A percentile compares a stretch with the other conserved stretches of the same genome.
Evolutionary conservation across 2,797 vertebrate genomes (phyloP).

Genomic region (Margarornis squamiger): DNA sequence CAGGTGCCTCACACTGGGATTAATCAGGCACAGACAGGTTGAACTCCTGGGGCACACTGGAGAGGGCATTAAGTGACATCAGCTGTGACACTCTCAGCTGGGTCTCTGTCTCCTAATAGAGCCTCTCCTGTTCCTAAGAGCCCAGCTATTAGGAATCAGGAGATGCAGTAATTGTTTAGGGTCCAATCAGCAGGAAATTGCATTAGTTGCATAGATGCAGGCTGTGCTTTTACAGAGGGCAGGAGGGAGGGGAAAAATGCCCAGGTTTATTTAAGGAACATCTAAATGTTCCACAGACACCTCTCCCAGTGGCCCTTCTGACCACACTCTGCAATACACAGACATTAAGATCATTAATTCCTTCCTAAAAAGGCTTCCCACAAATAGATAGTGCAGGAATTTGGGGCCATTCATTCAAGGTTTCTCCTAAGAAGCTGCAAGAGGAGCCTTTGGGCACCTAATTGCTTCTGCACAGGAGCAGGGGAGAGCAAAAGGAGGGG

Average conservation of each 20-base stretch:
- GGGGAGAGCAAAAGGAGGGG: not conserved
- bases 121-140: not conserved
- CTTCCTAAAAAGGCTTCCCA: not conserved
- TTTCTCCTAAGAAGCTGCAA: not conserved
- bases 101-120: not conserved
- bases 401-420: not conserved
- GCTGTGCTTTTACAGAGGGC: not conserved
- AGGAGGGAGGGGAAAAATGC: rapidly evolving
- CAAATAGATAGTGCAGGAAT: not conserved
- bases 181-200: conserved; percentile 2
- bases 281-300: not conserved
- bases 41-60: not conserved
- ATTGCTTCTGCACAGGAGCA: not conserved
- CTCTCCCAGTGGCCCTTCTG: not conserved
- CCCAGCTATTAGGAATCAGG: not conserved
- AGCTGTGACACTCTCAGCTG: not conserved
- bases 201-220: not conserved
- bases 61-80: not conserved
- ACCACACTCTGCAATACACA: not conserved
- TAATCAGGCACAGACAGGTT: not conserved
- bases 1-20: conserved; percentile 11
- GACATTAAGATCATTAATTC: not conserved
- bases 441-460: not conserved
- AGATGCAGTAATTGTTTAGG: not conserved
- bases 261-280: not conserved